Evolutionary conservation across 2,888 invertebrate species (phyloP), one percentile per base, ranked within the genome.

Genomic region (Harpagoxenus sublaevis): DNA sequence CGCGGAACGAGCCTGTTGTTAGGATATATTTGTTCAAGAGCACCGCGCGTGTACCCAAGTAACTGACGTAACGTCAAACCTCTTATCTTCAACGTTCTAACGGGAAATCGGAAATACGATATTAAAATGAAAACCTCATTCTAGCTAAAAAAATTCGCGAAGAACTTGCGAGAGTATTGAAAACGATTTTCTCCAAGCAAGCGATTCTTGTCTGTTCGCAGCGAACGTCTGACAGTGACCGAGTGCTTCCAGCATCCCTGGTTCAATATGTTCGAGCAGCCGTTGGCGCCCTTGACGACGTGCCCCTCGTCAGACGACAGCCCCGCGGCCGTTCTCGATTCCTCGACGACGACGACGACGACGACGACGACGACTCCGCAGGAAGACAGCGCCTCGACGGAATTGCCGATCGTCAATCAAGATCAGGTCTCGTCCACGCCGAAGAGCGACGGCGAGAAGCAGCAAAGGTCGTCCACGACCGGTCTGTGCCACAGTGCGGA

Each of bases 181-280:
- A 51, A 48, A 23, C 15, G 15, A 0, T 42, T 65, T 85, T 88
- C 87, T 90, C 77, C 35, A 45, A 79, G 48, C n/a, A 48, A 70
- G 1, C 70, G 35, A 70, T 6, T 70, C 6, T 60, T 70, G 12
- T 81, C 48, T 81, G 79, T 79, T 96, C 96, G 15, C 96, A 99
- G 99, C 95, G 97, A 97, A 95, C 97, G 99, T 95, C 97, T 99
- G 96, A 97, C 97, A 95, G 98, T 98, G 94, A 96, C 97, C 94
- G 97, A 98, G 95, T 98, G 99, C 96, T 97, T 99, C 94, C 97
- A 98, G 95, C 99, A 99, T 96, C 97, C 97, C 93, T 99, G 99
- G 99, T 96, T 99, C 92, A 82, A 81, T 42, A 87, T 92, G 84
- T 94, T 92, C 90, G 92, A 94, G 57, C 93, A 90, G 31, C 92